These are phyloP conservation scores for Melanerpes aurifrons DNA, from an alignment of 2,113 vertebrate genomes.

Conservation along the genomic window DNA sequence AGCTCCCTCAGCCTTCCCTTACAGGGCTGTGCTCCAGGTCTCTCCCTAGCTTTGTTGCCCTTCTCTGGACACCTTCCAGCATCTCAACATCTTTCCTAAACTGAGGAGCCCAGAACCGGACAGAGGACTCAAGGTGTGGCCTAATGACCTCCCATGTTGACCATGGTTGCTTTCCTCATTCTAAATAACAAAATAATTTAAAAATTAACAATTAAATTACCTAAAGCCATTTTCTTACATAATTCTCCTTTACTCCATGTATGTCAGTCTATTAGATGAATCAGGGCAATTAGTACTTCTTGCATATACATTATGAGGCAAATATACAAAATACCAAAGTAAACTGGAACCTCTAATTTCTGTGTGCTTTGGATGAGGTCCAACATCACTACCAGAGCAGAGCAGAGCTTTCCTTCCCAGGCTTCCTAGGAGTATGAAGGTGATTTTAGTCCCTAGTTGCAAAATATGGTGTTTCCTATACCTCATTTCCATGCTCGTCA, in stretches of 20 bases:
- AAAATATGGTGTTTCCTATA: conserved; percentile 54
- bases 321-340: background rate
- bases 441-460: background rate
- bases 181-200: background rate
- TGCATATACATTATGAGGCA: background rate
- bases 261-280: background rate
- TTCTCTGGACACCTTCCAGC: no score
- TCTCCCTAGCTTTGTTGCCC: no score
- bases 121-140: no score
- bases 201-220: background rate
- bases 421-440: background rate
- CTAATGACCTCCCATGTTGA: background rate
- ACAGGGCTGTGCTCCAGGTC: no score
- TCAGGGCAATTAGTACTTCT: background rate
- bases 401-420: background rate
- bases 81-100: no score
- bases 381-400: background rate
- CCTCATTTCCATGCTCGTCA: conserved; percentile 85
- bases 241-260: background rate
- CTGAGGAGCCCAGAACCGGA: no score
- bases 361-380: background rate
- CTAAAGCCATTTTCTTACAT: background rate
- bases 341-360: background rate
- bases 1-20: no score
- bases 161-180: background rate